Conservation (phyloP, 1,140 invertebrate species). For the Colletes latitarsis region DNA sequence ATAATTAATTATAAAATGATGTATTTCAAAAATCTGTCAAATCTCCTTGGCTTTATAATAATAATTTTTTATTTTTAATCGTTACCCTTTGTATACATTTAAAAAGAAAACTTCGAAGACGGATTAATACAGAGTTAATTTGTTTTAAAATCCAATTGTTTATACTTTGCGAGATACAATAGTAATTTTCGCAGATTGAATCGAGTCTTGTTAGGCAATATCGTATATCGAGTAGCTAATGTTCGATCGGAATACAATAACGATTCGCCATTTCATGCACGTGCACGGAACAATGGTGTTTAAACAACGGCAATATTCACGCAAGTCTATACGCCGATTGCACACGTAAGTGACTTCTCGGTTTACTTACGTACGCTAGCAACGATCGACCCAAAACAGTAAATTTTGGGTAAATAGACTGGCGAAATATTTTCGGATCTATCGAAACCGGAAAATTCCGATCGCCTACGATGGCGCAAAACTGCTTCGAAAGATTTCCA, state of each 20-base stretch:
- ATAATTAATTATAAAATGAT: too few relatives aligned
- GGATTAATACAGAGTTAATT: too few relatives aligned
- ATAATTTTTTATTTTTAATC: too few relatives aligned
- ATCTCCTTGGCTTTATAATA: too few relatives aligned
- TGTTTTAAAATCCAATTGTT: too few relatives aligned
- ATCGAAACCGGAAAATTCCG: conserved; percentile 19
- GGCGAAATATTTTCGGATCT: conserved; percentile 24
- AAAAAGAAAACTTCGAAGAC: too few relatives aligned
- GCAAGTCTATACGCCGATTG: not conserved
- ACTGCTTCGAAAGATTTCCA: conserved; percentile 26
- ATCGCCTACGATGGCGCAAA: not conserved
- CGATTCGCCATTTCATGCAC: not conserved
- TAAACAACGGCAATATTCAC: conserved; percentile 30
- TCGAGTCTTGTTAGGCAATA: not conserved
- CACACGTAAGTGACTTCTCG: not conserved
- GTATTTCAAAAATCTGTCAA: too few relatives aligned
- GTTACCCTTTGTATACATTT: too few relatives aligned
- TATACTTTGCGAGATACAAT: too few relatives aligned
- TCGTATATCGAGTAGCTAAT: not conserved
- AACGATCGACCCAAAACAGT: conserved; percentile 26
- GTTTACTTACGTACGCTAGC: conserved; percentile 17
- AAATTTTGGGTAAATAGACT: conserved; percentile 37
- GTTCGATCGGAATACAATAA: conserved; percentile 18
- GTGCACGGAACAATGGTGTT: conserved; percentile 10
- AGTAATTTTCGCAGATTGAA: not conserved